Base-by-base conservation (phyloP, 2,888 invertebrate species). In the Sphinx pinastri region DNA sequence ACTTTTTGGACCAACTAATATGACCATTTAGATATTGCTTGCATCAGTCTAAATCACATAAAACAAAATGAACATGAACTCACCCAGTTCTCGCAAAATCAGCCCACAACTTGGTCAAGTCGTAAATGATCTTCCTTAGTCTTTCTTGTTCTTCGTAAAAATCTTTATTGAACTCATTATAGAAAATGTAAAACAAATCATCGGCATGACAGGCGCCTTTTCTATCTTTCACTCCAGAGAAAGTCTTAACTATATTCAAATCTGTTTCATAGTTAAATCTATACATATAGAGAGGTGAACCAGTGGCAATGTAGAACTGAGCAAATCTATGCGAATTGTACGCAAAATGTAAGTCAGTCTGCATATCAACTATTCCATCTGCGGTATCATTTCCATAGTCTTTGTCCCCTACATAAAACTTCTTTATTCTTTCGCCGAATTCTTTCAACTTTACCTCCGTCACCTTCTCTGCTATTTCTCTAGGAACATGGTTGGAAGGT, bases 71-170 rank as follows among this genome's bases (percentile, higher is more conserved):
- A 38, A 8, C 38, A 54, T 57, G 14, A 49, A 78, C 84, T 85
- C 77, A 94, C 94, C 88, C 87, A 72, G 88, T 85, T 81, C 86
- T 92, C 0, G 93, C 93, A 71, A 94, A 94, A 72, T 94, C 90
- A 0, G 89, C 81, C 93, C 94, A 94, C 54, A 94, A 70, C 71
- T 89, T 92, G 0, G 93, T 91, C 51, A 94, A 74, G 54, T 86
- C 78, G 54, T 82, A 83, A 0, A 86, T 82, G 73, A 92, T 87
- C 47, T 83, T 84, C 71, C 85, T 86, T 10, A 85, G 70, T 4
- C 83, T 75, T 2, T 86, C 83, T 19, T 85, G 83, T 4, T 83
- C 76, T 60, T 78, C 75, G 45, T 88, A 90, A n/a, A 80, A 79
- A 60, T 90, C 85, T 68, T 85, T 86, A 63, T 88, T 89, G 4